Conservation (phyloP, 2,797 vertebrate species). For the Fistularia tabacaria region DNA sequence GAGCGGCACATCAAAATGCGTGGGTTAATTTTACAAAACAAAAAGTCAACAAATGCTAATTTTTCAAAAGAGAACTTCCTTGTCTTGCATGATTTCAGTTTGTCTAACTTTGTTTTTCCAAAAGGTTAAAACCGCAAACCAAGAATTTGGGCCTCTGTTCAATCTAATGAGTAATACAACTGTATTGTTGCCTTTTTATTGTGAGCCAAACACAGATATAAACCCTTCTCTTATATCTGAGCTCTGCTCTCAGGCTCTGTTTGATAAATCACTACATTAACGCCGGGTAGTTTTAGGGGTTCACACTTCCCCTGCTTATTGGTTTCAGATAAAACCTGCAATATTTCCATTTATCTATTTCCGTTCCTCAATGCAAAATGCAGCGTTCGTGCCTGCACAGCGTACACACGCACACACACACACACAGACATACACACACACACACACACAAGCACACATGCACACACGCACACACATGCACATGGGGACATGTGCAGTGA, state of each 20-base stretch:
- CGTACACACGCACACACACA: constrained; percentile 23
- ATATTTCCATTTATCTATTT: constrained; percentile 69
- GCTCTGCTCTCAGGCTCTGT: constrained; percentile 25
- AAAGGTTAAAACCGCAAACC: not conserved
- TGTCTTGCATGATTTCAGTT: not conserved
- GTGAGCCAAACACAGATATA: constrained; percentile 57
- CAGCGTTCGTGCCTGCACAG: not conserved
- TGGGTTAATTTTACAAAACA: not conserved
- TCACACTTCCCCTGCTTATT: constrained; percentile 57
- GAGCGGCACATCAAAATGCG: constrained; percentile 4
- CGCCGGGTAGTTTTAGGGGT: constrained; percentile 43
- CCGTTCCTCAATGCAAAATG: constrained; percentile 34
- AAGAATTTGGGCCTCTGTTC: not conserved
- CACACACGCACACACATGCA: constrained; percentile 24
- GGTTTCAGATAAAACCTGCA: constrained; percentile 68
- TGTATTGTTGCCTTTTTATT: constrained; percentile 21
- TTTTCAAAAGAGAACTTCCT: not conserved
- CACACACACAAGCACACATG: constrained; percentile 15
- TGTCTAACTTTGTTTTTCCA: not conserved
- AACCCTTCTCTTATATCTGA: constrained; percentile 28
- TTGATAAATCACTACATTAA: constrained; percentile 71
- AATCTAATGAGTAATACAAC: constrained; percentile 24
- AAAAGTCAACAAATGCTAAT: constrained; percentile 1
- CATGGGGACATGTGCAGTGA: constrained; percentile 17
- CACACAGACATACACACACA: no score